Base-by-base conservation (phyloP, 2,113 vertebrate genomes). In the Dicentrarchus labrax region DNA sequence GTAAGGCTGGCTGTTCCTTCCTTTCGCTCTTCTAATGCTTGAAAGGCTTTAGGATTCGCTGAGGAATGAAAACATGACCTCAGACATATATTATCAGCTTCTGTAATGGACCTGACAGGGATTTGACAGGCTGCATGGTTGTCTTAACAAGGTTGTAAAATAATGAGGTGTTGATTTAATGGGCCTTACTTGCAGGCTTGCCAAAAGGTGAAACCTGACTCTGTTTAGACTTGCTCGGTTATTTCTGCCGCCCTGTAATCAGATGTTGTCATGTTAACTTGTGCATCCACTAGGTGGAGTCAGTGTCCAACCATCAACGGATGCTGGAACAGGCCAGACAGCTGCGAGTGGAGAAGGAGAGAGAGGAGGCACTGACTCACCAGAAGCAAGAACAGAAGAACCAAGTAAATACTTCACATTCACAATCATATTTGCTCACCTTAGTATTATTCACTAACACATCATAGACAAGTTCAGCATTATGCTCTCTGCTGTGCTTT, bases 361-460 rank as follows among this genome's bases (percentile, higher is more conserved):
- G 96, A 92, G 97, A 98, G 94, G 97, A 98, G 82, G 95, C 96
- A 80, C 93, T 99, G 76, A 94, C 92, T 79, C 96, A 97, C 68
- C 98, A 99, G 94, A 99, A 98, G 87, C 97, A 98, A 87, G 97
- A 99, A 74, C 98, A 99, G 91, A 99, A 97, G 91, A 97, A 96
- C 94, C 98, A 99, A 96, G 98, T 99, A 96, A 84, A 72, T 65
- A 22, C 30, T 59, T 59, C 13, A 59, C 56, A 59, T 24, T 59
- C 54, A 30, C 12, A 8, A 13, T 36, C 17, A 24, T 19, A 43
- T 64, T 48, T 59, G 6, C 6, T 53, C 57, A 48, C 3, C 1
- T 7, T 39, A 17, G 13, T 51, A 10, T 67, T 36, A 60, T 60
- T 41, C 12, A 51, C 5, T 36, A 8, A 16, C 15, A 47, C 48